Percentiles rank a stretch among this genome's conserved stretches.
phyloP scores from a whole-genome alignment of 2,113 vertebrate species.

The Elachura formosa region DNA sequence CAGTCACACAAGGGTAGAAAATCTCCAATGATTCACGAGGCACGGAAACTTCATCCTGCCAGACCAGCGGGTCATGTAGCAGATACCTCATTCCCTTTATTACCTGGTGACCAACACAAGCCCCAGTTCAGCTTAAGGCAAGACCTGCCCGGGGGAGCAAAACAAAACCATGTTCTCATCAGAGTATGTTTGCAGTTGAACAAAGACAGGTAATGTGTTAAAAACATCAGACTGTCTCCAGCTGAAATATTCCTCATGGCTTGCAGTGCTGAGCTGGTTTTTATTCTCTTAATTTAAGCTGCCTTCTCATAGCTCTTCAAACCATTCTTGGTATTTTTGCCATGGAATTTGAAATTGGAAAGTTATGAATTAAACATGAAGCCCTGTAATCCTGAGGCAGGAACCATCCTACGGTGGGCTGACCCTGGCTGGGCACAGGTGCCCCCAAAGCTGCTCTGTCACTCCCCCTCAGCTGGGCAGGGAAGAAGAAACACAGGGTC shows the following conservation, averaged over 20 bases:
- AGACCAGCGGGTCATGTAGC: neutral
- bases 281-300: neutral
- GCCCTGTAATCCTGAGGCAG: neutral
- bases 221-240: neutral
- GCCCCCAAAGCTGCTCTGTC: neutral
- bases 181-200: neutral
- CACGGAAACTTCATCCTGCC: constrained; percentile 9
- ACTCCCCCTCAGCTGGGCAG: neutral
- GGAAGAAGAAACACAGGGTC: neutral
- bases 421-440: neutral
- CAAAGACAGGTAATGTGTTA: neutral
- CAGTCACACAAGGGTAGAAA: neutral
- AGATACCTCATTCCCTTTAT: neutral
- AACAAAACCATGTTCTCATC: neutral
- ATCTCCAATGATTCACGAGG: neutral
- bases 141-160: neutral
- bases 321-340: neutral
- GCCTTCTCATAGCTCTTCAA: neutral
- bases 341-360: neutral
- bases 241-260: neutral
- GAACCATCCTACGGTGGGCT: neutral
- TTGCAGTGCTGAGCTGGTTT: neutral
- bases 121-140: neutral
- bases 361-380: constrained; percentile 2
- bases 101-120: neutral